These are phyloP conservation scores for Microplitis mediator DNA, from an alignment of 1,140 invertebrate species.

Conservation along the genomic window DNA sequence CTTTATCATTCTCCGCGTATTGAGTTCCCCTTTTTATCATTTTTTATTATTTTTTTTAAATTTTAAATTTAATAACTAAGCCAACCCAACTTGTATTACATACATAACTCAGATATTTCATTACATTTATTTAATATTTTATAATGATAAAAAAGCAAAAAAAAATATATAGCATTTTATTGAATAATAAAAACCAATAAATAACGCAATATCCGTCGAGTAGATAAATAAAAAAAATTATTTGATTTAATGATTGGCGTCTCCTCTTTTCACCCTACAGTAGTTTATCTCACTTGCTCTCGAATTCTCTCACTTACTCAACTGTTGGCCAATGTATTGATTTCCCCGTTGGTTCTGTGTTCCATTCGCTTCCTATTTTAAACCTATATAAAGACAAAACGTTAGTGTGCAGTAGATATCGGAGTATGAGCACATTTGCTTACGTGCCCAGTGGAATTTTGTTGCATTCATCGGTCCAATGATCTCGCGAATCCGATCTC, in stretches of 20 bases:
- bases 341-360: conserved; percentile 38
- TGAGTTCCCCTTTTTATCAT: not conserved
- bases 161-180: too few species aligned
- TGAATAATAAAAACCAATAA: too few species aligned
- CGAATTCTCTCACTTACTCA: conserved; percentile 25
- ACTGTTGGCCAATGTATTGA: conserved; percentile 51
- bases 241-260: conserved; percentile 12
- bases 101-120: too few species aligned
- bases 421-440: not conserved
- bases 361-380: conserved; percentile 46
- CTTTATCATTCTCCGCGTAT: not conserved
- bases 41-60: too few species aligned
- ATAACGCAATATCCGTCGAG: too few species aligned
- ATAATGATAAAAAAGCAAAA: too few species aligned
- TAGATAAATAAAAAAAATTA: not conserved
- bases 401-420: conserved; percentile 8
- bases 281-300: conserved; percentile 27
- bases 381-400: conserved; percentile 50
- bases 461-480: conserved; percentile 5
- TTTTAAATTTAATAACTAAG: too few species aligned
- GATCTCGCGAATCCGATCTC: not conserved
- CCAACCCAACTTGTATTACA: too few species aligned
- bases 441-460: not conserved
- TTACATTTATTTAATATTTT: too few species aligned
- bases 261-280: conserved; percentile 18